Base-by-base conservation (phyloP, 2,113 vertebrate genomes). In the Takifugu flavidus region DNA sequence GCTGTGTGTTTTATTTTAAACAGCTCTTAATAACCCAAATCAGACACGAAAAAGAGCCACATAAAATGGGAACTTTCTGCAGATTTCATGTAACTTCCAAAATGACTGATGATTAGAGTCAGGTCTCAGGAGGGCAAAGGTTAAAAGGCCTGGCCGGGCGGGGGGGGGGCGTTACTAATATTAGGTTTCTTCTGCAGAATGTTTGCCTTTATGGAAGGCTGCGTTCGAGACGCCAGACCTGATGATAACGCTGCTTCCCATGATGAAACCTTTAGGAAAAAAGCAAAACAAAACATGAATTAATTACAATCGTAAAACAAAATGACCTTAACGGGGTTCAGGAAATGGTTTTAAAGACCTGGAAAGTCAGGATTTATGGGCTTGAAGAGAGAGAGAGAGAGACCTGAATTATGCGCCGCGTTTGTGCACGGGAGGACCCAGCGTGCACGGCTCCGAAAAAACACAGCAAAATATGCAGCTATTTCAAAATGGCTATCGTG, bases 151-250 rank as follows among this genome's bases (percentile, higher is more conserved):
- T 27, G 45, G 29, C 8, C 13, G 3, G 25, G 31, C 46, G 49
- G 12, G 2, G 59, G 28, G 42, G 27, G 59, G 11, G 49, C 46
- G 70, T 78, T 78, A 52, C 74, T 72, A 57, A 84, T 86, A 83
- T 85, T 76, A 77, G 75, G 82, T 87, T 86, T 82, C 77, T 79
- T 82, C 75, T 70, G 54, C 54, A 53, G 63, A 77, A 62, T 57
- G 67, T n/a, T 46, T 10, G 5, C 70, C 67, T 77, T 57, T 65
- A 56, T 62, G 84, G 73, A 75, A 81, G 53, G 42, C 55, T 65
- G 45, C 50, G 80, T 72, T 72, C 55, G 60, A 11, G 44, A 45
- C 44, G 13, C 12, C 12, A 45, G 44, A 10, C 34, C 8, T 11
- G 34, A 39, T 39, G 34, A 39, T 39, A 39, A 39, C 7, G 34